These are phyloP conservation scores for Drosophila grimshawi DNA, from an alignment of 1,140 invertebrate species.

Conservation along the genomic window DNA sequence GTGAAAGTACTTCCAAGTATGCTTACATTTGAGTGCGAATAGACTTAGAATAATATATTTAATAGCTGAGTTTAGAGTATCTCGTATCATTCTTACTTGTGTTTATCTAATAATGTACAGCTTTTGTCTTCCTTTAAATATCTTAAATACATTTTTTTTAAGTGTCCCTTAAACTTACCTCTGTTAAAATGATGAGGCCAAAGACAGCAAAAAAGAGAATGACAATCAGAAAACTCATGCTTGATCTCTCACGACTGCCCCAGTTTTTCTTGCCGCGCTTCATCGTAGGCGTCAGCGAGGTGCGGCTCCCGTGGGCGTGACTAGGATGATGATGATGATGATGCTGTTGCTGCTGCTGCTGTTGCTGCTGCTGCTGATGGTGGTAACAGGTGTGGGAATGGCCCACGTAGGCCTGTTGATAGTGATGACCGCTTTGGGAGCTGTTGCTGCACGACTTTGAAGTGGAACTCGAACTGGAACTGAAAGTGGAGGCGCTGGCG, in stretches of 20 bases:
- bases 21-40: too few species aligned
- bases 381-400: conserved; percentile 68
- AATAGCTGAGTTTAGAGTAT: too few species aligned
- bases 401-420: conserved; percentile 62
- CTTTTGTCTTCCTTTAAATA: too few species aligned
- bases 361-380: conserved; percentile 62
- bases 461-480: conserved; percentile 21
- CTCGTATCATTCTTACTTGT: too few species aligned
- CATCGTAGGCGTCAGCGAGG: conserved; percentile 69
- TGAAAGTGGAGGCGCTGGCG: conserved; percentile 25
- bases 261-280: conserved; percentile 80
- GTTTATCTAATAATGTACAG: too few species aligned
- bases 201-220: conserved; percentile 96
- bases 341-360: conserved; percentile 54
- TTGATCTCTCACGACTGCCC: conserved; percentile 90
- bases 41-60: too few species aligned
- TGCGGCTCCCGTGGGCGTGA: conserved; percentile 61
- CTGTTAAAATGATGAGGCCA: conserved; percentile 92
- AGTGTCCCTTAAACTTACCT: conserved; percentile 82
- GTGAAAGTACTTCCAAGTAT: too few species aligned
- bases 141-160: not conserved
- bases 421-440: conserved; percentile 53
- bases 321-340: conserved; percentile 43
- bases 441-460: conserved; percentile 37
- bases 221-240: conserved; percentile 94